Conservation (phyloP, 2,113 vertebrate genomes). For the Antennarius striatus region DNA sequence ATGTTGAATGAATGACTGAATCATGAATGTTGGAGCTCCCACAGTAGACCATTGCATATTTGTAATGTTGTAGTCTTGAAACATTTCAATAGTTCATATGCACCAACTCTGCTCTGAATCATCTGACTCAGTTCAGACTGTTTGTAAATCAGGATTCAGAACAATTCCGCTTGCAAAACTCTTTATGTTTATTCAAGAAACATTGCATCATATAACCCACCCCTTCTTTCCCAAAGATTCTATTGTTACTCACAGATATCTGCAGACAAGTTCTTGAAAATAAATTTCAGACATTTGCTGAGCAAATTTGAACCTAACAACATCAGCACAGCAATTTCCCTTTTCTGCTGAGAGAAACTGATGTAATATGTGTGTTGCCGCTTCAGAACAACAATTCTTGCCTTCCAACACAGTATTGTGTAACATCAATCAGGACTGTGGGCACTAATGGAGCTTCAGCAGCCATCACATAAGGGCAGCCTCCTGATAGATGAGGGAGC, state of each 20-base stretch:
- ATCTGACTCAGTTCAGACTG: slow-evolving; percentile 7
- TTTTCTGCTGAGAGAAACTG: slow-evolving; percentile 41
- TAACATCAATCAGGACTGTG: slow-evolving; percentile 69
- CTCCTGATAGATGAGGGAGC: slow-evolving; percentile 67
- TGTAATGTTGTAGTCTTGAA: slow-evolving; percentile 22
- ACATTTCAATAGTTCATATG: slow-evolving; percentile 10
- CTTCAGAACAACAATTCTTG: slow-evolving; percentile 48
- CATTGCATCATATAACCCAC: slow-evolving; percentile 17
- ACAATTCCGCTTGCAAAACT: slow-evolving; percentile 8
- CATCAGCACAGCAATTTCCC: slow-evolving; percentile 37
- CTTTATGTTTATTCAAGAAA: slow-evolving; percentile 34
- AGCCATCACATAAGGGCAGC: slow-evolving; percentile 68
- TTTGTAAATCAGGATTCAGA: slow-evolving; percentile 3
- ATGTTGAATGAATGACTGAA: slow-evolving; percentile 19
- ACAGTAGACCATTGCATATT: slow-evolving; percentile 11
- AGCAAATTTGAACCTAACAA: slow-evolving; percentile 36
- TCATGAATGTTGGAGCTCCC: slow-evolving; percentile 5
- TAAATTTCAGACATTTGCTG: slow-evolving; percentile 34
- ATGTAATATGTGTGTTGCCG: slow-evolving; percentile 49
- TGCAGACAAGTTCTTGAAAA: slow-evolving; percentile 30
- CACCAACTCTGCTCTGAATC: slow-evolving; percentile 29
- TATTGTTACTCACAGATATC: slow-evolving; percentile 14
- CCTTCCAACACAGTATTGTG: slow-evolving; percentile 50
- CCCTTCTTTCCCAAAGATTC: slow-evolving; percentile 28
- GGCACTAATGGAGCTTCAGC: slow-evolving; percentile 70